phyloP scores from a whole-genome alignment of 2,888 invertebrate species.

The Dolomedes plantarius region DNA sequence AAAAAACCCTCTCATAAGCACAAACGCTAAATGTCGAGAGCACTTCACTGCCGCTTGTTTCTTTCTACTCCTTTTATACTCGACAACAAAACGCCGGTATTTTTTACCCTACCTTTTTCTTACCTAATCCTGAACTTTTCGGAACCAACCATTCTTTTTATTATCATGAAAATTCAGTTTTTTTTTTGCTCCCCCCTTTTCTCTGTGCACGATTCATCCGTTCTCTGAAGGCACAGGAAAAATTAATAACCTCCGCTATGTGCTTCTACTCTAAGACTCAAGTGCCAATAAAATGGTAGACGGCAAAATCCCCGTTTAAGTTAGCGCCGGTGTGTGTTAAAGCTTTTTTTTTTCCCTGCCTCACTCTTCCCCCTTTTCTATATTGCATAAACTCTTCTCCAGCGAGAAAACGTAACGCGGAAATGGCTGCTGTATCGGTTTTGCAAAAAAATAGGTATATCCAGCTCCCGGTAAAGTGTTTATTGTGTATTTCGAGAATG shows the following conservation, averaged over 20 bases:
- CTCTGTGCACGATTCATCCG: neutral
- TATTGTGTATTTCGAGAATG: neutral
- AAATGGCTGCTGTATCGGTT: neutral
- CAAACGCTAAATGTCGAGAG: too few species aligned
- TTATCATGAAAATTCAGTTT: constrained; percentile 10
- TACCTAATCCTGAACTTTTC: constrained; percentile 2
- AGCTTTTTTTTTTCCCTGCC: neutral
- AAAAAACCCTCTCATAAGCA: too few species aligned
- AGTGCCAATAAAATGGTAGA: constrained; percentile 54
- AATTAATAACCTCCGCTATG: constrained; percentile 57
- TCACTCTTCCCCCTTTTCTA: neutral
- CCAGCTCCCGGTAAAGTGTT: neutral
- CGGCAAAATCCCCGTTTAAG: constrained; percentile 16
- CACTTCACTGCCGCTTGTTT: neutral
- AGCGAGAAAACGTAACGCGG: neutral
- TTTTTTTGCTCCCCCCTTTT: constrained; percentile 2
- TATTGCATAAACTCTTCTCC: neutral
- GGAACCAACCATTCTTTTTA: constrained; percentile 5
- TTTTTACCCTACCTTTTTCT: neutral
- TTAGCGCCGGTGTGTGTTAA: neutral
- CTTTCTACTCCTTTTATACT: neutral
- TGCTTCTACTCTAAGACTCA: constrained; percentile 23
- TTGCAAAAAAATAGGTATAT: neutral
- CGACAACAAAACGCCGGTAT: neutral
- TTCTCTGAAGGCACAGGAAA: constrained; percentile 14